A percentile compares a stretch with the other conserved stretches of the same genome.
phyloP scores from a whole-genome alignment of 2,888 invertebrate species.

The Baccha elongata region DNA sequence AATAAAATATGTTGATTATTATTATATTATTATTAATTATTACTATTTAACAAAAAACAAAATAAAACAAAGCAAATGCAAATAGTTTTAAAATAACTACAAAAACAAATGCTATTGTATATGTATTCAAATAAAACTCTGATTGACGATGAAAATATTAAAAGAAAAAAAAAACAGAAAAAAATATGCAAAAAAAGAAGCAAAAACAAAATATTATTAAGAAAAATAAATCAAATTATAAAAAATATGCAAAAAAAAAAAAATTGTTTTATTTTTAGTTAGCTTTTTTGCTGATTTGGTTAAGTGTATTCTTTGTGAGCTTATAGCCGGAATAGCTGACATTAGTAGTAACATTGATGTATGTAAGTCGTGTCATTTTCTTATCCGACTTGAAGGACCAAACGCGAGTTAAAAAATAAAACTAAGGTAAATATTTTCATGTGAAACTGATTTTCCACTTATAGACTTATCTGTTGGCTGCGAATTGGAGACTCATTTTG shows the following conservation, averaged over 20 bases:
- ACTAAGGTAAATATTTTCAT: too few relatives aligned
- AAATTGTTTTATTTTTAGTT: not conserved
- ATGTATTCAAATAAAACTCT: conserved; percentile 65
- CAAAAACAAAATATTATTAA: conserved; percentile 67
- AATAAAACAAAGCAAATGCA: conserved; percentile 51
- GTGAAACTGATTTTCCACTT: too few relatives aligned
- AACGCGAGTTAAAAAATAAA: too few relatives aligned
- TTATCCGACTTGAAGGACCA: too few relatives aligned
- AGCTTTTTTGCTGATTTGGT: too few relatives aligned
- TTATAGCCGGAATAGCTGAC: too few relatives aligned
- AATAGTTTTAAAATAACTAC: conserved; percentile 62
- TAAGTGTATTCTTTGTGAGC: too few relatives aligned
- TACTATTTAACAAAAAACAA: conserved; percentile 57
- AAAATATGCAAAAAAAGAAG: conserved; percentile 48
- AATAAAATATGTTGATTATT: conserved; percentile 72
- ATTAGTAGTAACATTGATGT: too few relatives aligned
- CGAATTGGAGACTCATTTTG: too few relatives aligned
- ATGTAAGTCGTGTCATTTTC: too few relatives aligned
- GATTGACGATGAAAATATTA: conserved; percentile 65
- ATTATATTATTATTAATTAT: conserved; percentile 69
- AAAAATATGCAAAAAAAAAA: conserved; percentile 61
- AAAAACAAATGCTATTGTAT: conserved; percentile 58
- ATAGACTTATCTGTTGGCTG: too few relatives aligned
- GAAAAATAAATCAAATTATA: conserved; percentile 72
- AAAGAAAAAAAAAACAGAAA: conserved; percentile 36